Conservation (phyloP, 2,797 vertebrate species). For the Sciurus vulgaris region DNA sequence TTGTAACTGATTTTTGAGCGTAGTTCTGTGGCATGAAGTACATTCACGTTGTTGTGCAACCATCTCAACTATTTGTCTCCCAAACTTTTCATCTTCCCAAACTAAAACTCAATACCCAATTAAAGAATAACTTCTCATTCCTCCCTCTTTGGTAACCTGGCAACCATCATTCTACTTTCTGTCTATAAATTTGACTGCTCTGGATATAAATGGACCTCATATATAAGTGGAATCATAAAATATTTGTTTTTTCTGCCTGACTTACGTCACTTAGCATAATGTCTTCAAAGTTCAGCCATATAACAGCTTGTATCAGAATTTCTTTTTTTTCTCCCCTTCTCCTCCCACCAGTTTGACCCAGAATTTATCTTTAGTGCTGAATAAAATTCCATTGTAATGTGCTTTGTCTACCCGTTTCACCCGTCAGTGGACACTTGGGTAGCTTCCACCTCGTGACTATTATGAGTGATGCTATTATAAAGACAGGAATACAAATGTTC, state of each 20-base stretch:
- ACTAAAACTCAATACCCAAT: no score
- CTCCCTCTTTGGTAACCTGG: background rate
- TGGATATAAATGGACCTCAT: no score
- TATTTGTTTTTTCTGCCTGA: background rate
- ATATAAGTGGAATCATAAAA: background rate
- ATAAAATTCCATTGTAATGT: background rate
- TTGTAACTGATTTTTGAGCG: no score
- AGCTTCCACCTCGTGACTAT: no score
- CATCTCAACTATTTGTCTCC: no score
- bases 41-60: no score
- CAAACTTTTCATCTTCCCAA: no score
- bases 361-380: background rate
- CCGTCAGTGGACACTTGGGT: no score
- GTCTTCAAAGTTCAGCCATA: background rate
- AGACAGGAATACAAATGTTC: no score
- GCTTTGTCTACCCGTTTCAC: background rate
- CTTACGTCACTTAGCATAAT: background rate
- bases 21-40: no score
- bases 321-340: background rate
- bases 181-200: no score
- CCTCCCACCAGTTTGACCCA: background rate
- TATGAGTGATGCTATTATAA: no score
- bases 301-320: background rate
- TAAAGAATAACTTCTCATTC: background rate
- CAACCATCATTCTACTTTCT: background rate